Base-by-base conservation (phyloP, 2,888 invertebrate species). In the Drosophila dives region DNA sequence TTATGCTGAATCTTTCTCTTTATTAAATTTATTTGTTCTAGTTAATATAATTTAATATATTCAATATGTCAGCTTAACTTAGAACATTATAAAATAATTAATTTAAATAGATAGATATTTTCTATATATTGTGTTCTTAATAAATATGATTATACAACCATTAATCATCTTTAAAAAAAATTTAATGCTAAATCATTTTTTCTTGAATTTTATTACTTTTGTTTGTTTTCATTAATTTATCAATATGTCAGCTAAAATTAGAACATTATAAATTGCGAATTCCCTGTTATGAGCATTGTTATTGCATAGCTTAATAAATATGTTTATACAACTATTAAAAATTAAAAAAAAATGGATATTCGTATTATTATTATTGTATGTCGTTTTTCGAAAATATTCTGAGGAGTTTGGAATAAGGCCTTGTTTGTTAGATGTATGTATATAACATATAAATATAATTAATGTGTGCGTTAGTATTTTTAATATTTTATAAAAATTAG, bases 361-460 rank as follows among this genome's bases (percentile, higher is more conserved):
- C 42, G 10, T 20, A 12, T 45, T 45, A 12, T 23, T 23, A 23
- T 45, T 26, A 79, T 77, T 77, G 75, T 73, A 12, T 33, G 36
- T 33, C 20, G 45, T 23, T 23, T 34, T 17, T 26, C n/a, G 51
- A 23, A 34, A 38, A 29, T 20, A 15, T 20, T 45, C 12, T 12
- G 20, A 45, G 20, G 12, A 20, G 20, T 45, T 20, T 15, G 15
- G 20, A 12, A 1, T 12, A 45, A 45, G 20, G 3, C 12, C 3
- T 45, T 12, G 2, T 12, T 45, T 20, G 12, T 45, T 20, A 20
- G 42, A 20, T 12, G 12, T 38, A 38, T 40, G 4, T 17, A 40
- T 40, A 10, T 10, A 17, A 4, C 10, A 38, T 38, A 38, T 8
- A 38, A 5, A n/a, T 10, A 38, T 17, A 17, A 17, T 38, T 17